These are phyloP conservation scores for Ophioninae sp. DNA, from an alignment of 2,888 invertebrate genomes.

Conservation along the genomic window DNA sequence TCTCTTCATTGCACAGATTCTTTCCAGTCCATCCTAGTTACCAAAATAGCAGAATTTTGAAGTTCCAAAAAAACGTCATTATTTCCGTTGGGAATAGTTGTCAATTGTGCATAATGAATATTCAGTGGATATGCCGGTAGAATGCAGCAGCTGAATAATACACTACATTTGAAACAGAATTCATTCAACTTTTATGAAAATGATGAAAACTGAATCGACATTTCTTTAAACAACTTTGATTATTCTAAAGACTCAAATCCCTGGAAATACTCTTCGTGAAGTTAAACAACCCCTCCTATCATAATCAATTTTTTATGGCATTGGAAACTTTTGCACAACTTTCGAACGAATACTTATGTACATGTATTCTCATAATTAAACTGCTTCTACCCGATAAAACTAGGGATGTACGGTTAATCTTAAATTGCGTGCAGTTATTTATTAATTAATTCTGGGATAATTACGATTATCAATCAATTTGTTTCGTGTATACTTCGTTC, in stretches of 20 bases:
- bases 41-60: neutral
- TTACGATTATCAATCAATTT: no score
- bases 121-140: neutral
- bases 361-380: neutral
- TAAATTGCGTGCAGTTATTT: neutral
- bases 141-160: neutral
- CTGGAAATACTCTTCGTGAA: neutral
- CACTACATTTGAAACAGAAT: neutral
- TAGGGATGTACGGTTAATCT: neutral
- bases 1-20: constrained; percentile 9
- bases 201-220: neutral
- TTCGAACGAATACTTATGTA: neutral
- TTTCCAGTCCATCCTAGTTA: constrained; percentile 14
- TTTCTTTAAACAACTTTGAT: neutral
- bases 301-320: neutral
- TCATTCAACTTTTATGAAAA: neutral
- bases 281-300: neutral
- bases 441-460: no score
- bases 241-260: neutral
- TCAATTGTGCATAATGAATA: neutral
- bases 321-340: neutral
- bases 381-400: neutral
- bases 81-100: neutral
- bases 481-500: no score
- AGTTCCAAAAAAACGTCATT: neutral